A percentile compares a stretch with the other conserved stretches of the same genome.
Conservation (phyloP, 2,797 vertebrate genomes). For the Arnoldichthys spilopterus region DNA sequence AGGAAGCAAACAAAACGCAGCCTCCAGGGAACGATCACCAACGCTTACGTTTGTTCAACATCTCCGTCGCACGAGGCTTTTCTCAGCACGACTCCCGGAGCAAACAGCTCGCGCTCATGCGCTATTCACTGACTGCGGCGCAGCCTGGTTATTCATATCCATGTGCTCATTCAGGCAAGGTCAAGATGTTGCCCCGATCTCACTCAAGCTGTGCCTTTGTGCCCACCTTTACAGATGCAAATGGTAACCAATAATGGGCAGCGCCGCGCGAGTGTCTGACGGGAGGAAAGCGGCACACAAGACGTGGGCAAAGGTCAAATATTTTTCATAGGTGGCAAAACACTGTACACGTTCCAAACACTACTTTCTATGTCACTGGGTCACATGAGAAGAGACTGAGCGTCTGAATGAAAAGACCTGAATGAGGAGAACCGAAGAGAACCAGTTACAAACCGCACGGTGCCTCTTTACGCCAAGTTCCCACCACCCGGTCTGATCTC, state of each 20-base stretch:
- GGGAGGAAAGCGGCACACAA: background rate
- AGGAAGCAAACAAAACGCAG: constrained; percentile 24
- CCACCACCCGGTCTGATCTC: no score
- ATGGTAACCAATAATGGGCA: background rate
- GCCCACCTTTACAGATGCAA: background rate
- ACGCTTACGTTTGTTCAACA: background rate
- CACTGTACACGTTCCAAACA: background rate
- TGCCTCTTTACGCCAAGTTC: no score
- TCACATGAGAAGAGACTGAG: background rate
- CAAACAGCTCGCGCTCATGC: background rate
- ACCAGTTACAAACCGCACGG: background rate
- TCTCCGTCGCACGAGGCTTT: background rate
- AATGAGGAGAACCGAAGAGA: background rate
- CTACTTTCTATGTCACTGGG: no score
- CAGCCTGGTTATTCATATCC: constrained; percentile 3
- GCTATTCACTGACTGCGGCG: background rate
- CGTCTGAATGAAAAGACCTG: background rate
- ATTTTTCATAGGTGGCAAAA: background rate
- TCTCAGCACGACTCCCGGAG: background rate
- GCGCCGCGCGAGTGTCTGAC: background rate
- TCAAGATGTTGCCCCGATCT: background rate
- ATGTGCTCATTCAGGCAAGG: constrained; percentile 3
- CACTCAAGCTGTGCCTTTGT: background rate
- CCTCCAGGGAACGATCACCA: background rate
- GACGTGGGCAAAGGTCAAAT: background rate